These are phyloP conservation scores for Apodemus sylvaticus DNA, from an alignment of 2,113 vertebrate genomes.

Conservation along the genomic window DNA sequence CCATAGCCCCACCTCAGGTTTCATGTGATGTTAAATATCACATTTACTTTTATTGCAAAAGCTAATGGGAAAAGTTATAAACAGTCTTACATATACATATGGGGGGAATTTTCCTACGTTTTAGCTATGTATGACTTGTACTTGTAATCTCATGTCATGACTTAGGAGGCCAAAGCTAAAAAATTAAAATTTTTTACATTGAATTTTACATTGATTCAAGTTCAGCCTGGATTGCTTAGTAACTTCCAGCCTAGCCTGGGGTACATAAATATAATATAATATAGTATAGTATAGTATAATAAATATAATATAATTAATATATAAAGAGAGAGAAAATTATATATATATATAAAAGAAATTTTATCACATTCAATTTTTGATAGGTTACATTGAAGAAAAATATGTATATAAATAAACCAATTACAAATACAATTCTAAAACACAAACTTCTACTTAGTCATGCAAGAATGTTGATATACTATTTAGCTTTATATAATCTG, in stretches of 20 bases:
- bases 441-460: not conserved
- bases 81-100: not conserved
- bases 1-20: not conserved
- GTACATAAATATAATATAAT: too few relatives aligned
- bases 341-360: not conserved
- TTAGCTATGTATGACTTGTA: not conserved
- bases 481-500: not conserved
- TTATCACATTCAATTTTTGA: not conserved
- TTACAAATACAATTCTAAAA: constrained; percentile 45
- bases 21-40: not conserved
- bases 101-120: not conserved
- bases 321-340: too few relatives aligned
- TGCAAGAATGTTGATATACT: not conserved
- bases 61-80: not conserved
- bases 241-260: not conserved
- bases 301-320: too few relatives aligned
- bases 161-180: not conserved
- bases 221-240: not conserved
- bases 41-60: not conserved
- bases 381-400: not conserved
- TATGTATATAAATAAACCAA: not conserved
- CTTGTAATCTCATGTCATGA: not conserved
- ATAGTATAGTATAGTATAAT: too few relatives aligned
- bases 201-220: not conserved
- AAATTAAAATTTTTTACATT: too few relatives aligned